Conservation (phyloP, 2,797 vertebrate species). For the Neopelma chrysocephalum region DNA sequence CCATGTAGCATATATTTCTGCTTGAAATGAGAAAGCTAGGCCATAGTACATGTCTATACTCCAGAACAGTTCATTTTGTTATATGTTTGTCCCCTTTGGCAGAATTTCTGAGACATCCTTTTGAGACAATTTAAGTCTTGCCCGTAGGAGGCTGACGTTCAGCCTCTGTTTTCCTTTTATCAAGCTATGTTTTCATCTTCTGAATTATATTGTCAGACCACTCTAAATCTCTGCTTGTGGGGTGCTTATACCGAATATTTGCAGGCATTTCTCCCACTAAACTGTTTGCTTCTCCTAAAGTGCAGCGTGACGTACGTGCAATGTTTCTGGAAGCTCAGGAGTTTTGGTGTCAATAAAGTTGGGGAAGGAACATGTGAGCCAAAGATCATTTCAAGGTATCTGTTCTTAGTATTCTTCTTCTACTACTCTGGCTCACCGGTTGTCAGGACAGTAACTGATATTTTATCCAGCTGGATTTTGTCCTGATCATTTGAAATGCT, state of each 20-base stretch:
- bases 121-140: not conserved
- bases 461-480: constrained; percentile 27
- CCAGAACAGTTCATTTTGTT: not conserved
- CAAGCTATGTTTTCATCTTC: not conserved
- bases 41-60: not conserved
- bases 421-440: not conserved
- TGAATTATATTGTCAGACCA: not conserved
- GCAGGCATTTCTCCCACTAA: not conserved
- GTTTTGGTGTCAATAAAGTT: not conserved
- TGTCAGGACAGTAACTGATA: not conserved
- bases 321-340: not conserved
- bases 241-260: not conserved
- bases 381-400: not conserved
- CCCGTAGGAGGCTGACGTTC: not conserved
- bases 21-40: not conserved
- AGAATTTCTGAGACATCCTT: not conserved
- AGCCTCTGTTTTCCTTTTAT: not conserved
- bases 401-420: not conserved
- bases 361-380: not conserved
- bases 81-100: not conserved
- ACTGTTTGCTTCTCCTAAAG: not conserved
- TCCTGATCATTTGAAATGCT: constrained; percentile 19
- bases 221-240: not conserved
- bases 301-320: not conserved
- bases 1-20: not conserved